phyloP scores from a whole-genome alignment of 2,113 vertebrate species.

The Aldabrachelys gigantea region DNA sequence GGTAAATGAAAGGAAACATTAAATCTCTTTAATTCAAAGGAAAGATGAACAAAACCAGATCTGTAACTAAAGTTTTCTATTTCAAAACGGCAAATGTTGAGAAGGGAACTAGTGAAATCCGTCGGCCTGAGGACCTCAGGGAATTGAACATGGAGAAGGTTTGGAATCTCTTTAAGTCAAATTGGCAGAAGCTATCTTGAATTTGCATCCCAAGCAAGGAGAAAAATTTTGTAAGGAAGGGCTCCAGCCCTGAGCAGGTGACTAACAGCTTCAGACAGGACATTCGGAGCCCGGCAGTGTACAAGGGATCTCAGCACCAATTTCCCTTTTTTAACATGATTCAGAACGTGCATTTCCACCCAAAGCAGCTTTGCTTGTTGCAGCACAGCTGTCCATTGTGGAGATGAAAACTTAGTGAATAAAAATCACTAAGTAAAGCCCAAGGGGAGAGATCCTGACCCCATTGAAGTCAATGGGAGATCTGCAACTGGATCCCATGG shows the following conservation, averaged over 20 bases:
- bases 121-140: accelerated
- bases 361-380: not conserved
- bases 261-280: not conserved
- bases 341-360: not conserved
- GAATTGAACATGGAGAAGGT: not conserved
- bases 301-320: accelerated
- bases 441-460: no score
- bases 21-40: no score
- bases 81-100: not conserved
- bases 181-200: not conserved
- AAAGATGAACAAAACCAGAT: no score
- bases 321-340: not conserved
- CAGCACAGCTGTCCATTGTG: not conserved
- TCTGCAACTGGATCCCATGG: no score
- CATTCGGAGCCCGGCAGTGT: accelerated
- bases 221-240: not conserved
- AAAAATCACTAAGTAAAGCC: no score
- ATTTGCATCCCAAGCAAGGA: not conserved
- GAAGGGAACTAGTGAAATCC: not conserved
- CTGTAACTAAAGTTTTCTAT: no score
- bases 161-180: not conserved
- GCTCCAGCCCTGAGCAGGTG: not conserved
- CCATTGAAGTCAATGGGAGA: no score
- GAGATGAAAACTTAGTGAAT: no score
- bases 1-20: no score